Evolutionary conservation across 2,113 vertebrate genomes (phyloP), one percentile per base, ranked within the genome.

Genomic region (Cepphus grylle): DNA sequence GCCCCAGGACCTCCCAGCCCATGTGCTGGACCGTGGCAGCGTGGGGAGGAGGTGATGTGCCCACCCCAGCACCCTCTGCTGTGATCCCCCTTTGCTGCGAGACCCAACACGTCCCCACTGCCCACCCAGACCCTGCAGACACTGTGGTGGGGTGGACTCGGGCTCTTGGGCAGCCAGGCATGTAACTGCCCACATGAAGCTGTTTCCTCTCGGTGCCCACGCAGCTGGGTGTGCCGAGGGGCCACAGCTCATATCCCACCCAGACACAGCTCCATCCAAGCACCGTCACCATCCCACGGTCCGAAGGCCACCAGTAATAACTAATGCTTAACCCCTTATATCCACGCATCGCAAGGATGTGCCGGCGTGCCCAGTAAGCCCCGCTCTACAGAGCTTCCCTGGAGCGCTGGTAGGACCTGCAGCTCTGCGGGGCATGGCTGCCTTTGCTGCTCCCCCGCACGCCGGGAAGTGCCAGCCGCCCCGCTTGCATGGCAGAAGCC

Each of bases 331-430:
- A 45, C 70, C 78, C 81, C 66, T 96, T 95, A 76, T 95, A 72
- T 93, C 85, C 81, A 76, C 3, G 77, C 89, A 7, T 72, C 27
- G 0, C 81, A 79, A 97, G 96, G 96, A 97, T 5, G 81, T 80
- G 73, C 92, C 94, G 1, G 78, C 43, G 36, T 93, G 94, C 78
- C 92, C 96, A 6, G 95, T 76, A 52, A 97, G 96, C 91, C 93
- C 96, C 2, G 2, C 93, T 69, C 91, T 94, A 14, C 94, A 95
- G 87, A 95, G 87, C 92, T 96, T 96, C 87, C 90, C 96, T 0
- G 93, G 94, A 97, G 93, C 63, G 3, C 96, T 96, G 96, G 96
- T 97, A 97, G 96, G 94, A 96, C 61, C 15, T 0, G 85, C 81
- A 56, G 88, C 70, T 59, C 94, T 6, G 61, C 16, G 5, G 71